These are phyloP conservation scores for Grammomys surdaster DNA, from an alignment of 2,113 vertebrate species.

Conservation along the genomic window DNA sequence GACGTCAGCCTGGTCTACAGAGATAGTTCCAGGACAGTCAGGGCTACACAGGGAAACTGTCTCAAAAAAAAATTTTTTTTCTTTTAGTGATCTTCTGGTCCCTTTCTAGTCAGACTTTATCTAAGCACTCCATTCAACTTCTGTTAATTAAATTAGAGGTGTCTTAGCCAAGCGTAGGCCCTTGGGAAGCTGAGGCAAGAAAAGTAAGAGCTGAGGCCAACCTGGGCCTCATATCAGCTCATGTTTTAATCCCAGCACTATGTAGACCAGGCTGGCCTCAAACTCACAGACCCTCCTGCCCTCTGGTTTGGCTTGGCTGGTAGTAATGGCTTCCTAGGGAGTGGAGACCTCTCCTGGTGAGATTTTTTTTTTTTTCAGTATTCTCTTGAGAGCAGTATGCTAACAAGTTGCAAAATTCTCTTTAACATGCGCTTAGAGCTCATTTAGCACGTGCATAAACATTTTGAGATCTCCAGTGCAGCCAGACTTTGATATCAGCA, in stretches of 20 bases:
- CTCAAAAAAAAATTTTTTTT: background rate
- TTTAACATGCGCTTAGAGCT: conserved; percentile 13
- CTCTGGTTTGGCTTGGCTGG: background rate
- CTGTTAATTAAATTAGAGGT: conserved; percentile 34
- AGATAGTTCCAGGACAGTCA: background rate
- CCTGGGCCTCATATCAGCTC: background rate
- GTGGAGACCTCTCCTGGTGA: background rate
- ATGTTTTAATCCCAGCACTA: background rate
- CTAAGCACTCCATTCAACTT: background rate
- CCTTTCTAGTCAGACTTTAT: background rate
- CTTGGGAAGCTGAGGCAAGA: background rate
- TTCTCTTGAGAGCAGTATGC: background rate
- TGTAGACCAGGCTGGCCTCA: background rate
- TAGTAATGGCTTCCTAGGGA: background rate
- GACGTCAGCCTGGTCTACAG: background rate
- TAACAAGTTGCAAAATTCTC: conserved; percentile 17
- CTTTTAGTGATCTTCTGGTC: background rate
- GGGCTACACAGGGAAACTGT: background rate
- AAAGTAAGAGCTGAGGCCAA: background rate
- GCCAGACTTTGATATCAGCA: background rate
- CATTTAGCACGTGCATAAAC: background rate
- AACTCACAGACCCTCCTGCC: background rate
- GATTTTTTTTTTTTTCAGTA: background rate
- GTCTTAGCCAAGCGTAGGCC: background rate
- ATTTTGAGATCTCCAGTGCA: conserved; percentile 20